phyloP scores from a whole-genome alignment of 2,797 vertebrate genomes.

The Choloepus didactylus region DNA sequence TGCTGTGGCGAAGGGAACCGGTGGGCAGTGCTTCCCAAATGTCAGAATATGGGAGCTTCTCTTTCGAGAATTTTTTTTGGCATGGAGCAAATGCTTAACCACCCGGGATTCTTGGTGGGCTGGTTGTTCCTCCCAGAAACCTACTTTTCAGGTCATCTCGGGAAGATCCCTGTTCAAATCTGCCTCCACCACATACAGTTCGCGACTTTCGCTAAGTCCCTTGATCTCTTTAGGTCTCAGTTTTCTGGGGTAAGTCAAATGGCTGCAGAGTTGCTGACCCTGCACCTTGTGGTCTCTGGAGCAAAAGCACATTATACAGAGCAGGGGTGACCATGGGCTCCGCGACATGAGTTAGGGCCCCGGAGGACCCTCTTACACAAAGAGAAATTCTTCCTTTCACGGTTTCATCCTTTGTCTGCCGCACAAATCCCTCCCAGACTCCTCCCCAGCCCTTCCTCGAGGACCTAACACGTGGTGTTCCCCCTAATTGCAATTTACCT shows the following conservation, averaged over 20 bases:
- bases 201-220: not conserved
- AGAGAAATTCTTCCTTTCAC: accelerated
- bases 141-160: not conserved
- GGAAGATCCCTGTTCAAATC: accelerated
- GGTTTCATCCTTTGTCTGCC: not conserved
- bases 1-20: not conserved
- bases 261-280: accelerated
- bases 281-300: not conserved
- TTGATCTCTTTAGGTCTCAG: not conserved
- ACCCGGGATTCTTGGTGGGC: not conserved
- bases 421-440: not conserved
- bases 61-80: not conserved
- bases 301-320: accelerated
- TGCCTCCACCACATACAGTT: accelerated
- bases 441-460: not conserved
- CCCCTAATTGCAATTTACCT: conserved; percentile 41
- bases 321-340: not conserved
- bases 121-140: not conserved
- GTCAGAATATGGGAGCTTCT: not conserved
- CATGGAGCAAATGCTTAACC: accelerated
- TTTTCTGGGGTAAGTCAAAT: not conserved
- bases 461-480: not conserved
- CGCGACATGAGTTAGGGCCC: not conserved
- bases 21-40: not conserved
- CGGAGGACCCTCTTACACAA: accelerated